Evolutionary conservation across 2,888 invertebrate species (phyloP).

Genomic region (Willowsia nigromaculata): DNA sequence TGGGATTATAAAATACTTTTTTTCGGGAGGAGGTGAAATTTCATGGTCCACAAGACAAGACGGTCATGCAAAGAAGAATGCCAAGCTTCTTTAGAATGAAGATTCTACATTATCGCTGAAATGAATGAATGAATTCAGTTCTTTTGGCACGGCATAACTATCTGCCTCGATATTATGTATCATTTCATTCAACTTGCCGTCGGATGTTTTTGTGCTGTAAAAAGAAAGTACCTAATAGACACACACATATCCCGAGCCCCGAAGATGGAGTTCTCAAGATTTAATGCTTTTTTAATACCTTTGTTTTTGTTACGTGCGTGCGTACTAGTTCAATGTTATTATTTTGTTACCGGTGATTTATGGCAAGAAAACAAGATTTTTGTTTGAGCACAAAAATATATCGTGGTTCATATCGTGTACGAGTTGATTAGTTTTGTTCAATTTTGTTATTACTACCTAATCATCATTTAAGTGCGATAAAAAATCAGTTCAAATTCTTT

Average conservation of each 20-base stretch:
- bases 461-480: not conserved
- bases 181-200: too few species aligned
- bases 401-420: too few species aligned
- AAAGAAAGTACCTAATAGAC: too few species aligned
- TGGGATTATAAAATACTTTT: not conserved
- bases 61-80: constrained; percentile 58
- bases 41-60: constrained; percentile 69
- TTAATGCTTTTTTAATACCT: constrained; percentile 15
- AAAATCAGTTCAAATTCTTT: constrained; percentile 4
- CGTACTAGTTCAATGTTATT: not conserved
- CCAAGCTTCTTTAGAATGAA: constrained; percentile 3
- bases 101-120: constrained; percentile 11
- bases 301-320: not conserved
- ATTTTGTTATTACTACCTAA: not conserved
- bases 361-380: not conserved
- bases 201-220: too few species aligned
- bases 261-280: not conserved
- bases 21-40: constrained; percentile 63
- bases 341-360: constrained; percentile 1
- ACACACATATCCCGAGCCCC: too few species aligned
- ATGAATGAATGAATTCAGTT: constrained; percentile 43
- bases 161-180: too few species aligned
- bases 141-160: too few species aligned
- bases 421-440: too few species aligned
- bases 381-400: too few species aligned